phyloP scores from a whole-genome alignment of 2,113 vertebrate genomes.

The Hippocampus guttulatus region DNA sequence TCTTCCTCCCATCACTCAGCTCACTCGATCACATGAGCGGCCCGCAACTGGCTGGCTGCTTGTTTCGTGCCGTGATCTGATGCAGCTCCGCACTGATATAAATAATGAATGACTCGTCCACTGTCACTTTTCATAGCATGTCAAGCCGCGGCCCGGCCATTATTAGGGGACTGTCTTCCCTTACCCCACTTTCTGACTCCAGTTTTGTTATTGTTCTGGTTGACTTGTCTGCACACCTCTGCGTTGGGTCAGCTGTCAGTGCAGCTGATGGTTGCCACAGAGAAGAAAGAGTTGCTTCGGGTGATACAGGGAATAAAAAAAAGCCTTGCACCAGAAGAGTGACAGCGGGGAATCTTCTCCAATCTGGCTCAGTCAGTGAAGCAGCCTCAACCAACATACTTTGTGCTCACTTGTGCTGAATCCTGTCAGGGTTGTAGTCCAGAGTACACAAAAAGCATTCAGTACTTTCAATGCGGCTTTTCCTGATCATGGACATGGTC shows the following conservation, averaged over 20 bases:
- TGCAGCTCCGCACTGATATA: constrained; percentile 67
- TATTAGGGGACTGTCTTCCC: constrained; percentile 72
- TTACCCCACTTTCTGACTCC: constrained; percentile 59
- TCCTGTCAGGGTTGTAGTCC: constrained; percentile 28
- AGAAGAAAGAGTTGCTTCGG: constrained; percentile 43
- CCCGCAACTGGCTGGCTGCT: constrained; percentile 71
- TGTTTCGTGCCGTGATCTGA: constrained; percentile 74
- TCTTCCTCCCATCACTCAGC: constrained; percentile 42
- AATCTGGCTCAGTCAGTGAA: constrained; percentile 41
- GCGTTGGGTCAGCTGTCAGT: constrained; percentile 58
- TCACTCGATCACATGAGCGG: constrained; percentile 59
- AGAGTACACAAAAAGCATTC: not conserved
- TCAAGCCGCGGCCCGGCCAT: constrained; percentile 68
- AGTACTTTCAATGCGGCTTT: not conserved
- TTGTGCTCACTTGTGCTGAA: constrained; percentile 33
- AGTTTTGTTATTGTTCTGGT: constrained; percentile 72
- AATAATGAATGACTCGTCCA: constrained; percentile 79
- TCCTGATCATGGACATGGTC: not conserved
- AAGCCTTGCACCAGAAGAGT: constrained; percentile 8
- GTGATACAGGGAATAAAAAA: constrained; percentile 19
- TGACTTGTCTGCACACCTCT: constrained; percentile 62
- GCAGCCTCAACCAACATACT: constrained; percentile 39
- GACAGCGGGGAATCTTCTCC: constrained; percentile 28
- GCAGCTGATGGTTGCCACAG: constrained; percentile 51
- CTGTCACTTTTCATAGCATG: constrained; percentile 77